Evolutionary conservation across 1,140 invertebrate species (phyloP), one percentile per base, ranked within the genome.

Genomic region (Drosophila insularis): DNA sequence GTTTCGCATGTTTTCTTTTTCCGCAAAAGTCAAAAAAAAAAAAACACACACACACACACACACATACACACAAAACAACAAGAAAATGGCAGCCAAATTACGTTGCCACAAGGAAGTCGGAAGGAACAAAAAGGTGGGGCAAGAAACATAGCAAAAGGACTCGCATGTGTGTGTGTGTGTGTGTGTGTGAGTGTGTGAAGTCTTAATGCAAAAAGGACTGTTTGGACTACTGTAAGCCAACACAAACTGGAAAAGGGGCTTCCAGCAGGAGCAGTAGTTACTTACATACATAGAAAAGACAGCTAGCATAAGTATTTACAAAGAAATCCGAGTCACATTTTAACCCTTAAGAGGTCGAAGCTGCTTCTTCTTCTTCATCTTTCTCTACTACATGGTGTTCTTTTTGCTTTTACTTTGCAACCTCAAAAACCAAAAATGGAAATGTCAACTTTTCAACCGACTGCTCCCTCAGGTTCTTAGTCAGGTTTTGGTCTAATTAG

Each of bases 391-490:
- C 35, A 37, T 13, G 27, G 5, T 37, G 4, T 13, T 37, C 3
- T 13, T 37, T 13, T 37, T 37, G 10, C 55, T 58, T 58, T 58
- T 13, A 37, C 55, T 37, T 58, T 58, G 31, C 6, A 58, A 32
- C 55, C 55, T 17, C 55, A 58, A 58, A 58, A 50, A 50, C 43
- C 55, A 32, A 58, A 58, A 58, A 58, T 58, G 55, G 55, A 58
- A 58, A 58, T 58, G 55, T 58, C 55, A 58, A 58, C 27, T 58
- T 58, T 58, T 58, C 32, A 17, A 58, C 55, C 17, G 55, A 17
- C 32, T 31, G 10, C 32, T 58, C 55, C 55, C 55, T 13, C 31
- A 31, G 14, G 27, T 11, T 35, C 31, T 58, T 58, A 35, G 31
- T 31, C 53, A 55, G 21, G 21, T 55, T 31, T 55, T 14, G 31